Conservation (phyloP, 53 echinoderm and acorn worm species). For the Mesocentrotus franciscanus region DNA sequence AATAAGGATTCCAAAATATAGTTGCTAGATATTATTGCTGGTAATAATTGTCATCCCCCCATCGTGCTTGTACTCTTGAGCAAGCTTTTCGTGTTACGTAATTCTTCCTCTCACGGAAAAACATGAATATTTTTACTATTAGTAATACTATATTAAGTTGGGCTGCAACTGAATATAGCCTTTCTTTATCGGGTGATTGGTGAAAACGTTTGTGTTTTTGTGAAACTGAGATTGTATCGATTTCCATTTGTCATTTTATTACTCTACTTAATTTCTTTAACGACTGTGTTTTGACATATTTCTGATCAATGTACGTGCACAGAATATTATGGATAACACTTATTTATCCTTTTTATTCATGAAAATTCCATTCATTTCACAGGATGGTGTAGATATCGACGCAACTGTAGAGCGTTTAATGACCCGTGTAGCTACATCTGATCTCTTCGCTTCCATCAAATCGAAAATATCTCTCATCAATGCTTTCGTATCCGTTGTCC, state of each 20-base stretch:
- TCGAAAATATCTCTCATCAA: not conserved
- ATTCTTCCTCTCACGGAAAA: too few species aligned
- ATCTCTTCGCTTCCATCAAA: slow-evolving; percentile 15
- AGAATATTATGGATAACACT: not conserved
- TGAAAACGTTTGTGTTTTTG: too few species aligned
- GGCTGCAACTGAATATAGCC: too few species aligned
- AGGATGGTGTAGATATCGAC: slow-evolving; percentile 33
- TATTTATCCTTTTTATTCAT: not conserved
- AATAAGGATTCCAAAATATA: not conserved
- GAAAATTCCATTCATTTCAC: not conserved
- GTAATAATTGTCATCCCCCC: too few species aligned
- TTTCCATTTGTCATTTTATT: too few species aligned
- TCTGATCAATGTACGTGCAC: not conserved
- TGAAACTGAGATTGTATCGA: not conserved
- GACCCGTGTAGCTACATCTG: not conserved
- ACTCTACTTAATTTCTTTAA: too few species aligned
- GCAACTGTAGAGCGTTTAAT: not conserved
- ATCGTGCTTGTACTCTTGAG: not conserved
- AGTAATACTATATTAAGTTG: too few species aligned
- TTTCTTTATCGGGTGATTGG: too few species aligned
- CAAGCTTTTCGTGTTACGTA: too few species aligned
- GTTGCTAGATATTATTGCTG: not conserved
- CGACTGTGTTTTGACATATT: too few species aligned
- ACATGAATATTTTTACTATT: too few species aligned
- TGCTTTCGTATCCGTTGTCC: not conserved